Conservation (phyloP, 1,140 invertebrate genomes). For the Lethocerus indicus region DNA sequence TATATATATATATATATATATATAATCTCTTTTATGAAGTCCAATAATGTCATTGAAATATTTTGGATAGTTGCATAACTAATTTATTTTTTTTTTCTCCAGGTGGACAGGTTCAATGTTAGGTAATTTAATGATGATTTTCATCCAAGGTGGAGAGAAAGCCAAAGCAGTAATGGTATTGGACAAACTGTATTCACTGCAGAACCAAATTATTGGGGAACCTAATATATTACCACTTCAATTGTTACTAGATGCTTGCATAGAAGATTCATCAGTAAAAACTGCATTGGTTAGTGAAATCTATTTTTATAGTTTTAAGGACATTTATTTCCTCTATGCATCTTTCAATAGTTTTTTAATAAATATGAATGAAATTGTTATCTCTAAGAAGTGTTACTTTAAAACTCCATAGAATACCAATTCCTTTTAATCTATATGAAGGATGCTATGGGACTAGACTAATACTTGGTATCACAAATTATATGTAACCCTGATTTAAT, state of each 20-base stretch:
- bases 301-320: slow-evolving; percentile 4
- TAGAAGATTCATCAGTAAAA: slow-evolving; percentile 28
- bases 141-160: slow-evolving; percentile 28
- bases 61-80: too few species aligned
- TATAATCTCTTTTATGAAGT: too few species aligned
- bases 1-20: too few species aligned
- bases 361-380: neutral
- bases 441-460: neutral
- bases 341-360: neutral
- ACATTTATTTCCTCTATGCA: neutral
- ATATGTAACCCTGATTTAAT: too few species aligned
- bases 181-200: slow-evolving; percentile 29
- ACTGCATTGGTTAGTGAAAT: slow-evolving; percentile 27
- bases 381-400: neutral
- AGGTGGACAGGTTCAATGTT: slow-evolving; percentile 38
- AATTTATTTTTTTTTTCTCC: slow-evolving; percentile 13
- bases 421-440: neutral
- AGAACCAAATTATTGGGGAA: slow-evolving; percentile 32
- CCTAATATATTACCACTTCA: slow-evolving; percentile 27
- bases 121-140: slow-evolving; percentile 31
- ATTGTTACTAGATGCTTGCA: slow-evolving; percentile 28
- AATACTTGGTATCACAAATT: too few species aligned
- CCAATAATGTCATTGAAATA: too few species aligned
- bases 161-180: slow-evolving; percentile 30
- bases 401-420: neutral